Conservation (phyloP, 2,888 invertebrate genomes). For the Apocheima hispidaria region DNA sequence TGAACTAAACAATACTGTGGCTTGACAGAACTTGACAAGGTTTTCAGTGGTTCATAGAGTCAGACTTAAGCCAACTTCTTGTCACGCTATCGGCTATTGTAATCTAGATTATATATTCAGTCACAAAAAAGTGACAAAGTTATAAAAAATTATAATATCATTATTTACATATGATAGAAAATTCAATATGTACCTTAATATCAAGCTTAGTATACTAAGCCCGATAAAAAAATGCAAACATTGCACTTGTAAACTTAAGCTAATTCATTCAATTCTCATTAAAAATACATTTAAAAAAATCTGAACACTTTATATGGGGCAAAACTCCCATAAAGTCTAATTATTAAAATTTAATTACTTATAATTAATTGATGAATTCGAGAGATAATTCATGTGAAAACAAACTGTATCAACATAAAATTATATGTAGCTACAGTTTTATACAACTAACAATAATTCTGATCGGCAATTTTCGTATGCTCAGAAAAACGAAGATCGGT, state of each 20-base stretch:
- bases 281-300: constrained; percentile 22
- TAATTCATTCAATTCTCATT: constrained; percentile 1
- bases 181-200: not conserved
- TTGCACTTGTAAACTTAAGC: constrained; percentile 11
- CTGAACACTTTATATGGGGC: constrained; percentile 23
- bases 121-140: not conserved
- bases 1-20: too few species aligned
- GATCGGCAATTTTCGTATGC: too few species aligned
- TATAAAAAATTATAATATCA: not conserved
- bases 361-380: constrained; percentile 27
- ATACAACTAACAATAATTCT: too few species aligned
- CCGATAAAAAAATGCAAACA: constrained; percentile 11
- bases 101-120: not conserved
- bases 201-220: not conserved
- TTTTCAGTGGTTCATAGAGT: too few species aligned
- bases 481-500: not conserved
- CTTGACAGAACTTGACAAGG: too few species aligned
- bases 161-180: not conserved
- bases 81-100: not conserved
- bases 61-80: not conserved
- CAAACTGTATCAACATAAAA: constrained; percentile 14
- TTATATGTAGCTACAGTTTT: not conserved
- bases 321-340: constrained; percentile 14
- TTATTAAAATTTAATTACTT: constrained; percentile 18
- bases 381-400: constrained; percentile 13